Conservation (phyloP, 2,888 invertebrate species). For the Drosophila testacea region DNA sequence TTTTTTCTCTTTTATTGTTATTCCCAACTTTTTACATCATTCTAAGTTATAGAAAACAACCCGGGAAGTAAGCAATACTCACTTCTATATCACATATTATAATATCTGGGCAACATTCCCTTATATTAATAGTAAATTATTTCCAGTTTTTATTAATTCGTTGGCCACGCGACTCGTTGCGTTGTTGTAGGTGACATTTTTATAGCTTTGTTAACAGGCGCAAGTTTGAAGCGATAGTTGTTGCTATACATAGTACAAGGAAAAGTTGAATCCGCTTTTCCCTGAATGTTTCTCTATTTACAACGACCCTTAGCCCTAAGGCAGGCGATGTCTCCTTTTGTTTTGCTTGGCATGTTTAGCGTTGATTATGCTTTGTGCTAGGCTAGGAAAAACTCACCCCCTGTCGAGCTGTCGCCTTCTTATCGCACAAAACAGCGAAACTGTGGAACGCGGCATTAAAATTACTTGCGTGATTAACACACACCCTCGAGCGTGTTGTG, state of each 20-base stretch:
- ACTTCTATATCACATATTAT: neutral
- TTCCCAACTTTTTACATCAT: neutral
- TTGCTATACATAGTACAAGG: constrained; percentile 15
- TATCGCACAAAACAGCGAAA: constrained; percentile 50
- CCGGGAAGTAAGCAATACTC: neutral
- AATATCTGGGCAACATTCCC: neutral
- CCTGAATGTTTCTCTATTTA: neutral
- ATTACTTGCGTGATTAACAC: constrained; percentile 78
- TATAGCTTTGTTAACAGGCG: constrained; percentile 82
- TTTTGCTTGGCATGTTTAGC: constrained; percentile 72
- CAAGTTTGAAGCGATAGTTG: constrained; percentile 34
- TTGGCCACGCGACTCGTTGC: constrained; percentile 61
- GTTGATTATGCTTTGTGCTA: constrained; percentile 72
- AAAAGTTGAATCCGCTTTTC: constrained; percentile 11
- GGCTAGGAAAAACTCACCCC: constrained; percentile 61
- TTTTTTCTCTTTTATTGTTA: too few relatives aligned
- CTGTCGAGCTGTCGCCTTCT: constrained; percentile 36
- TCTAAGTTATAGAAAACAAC: neutral
- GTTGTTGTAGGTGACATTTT: constrained; percentile 80
- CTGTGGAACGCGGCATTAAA: constrained; percentile 63
- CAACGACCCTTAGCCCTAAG: neutral
- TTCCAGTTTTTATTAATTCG: constrained; percentile 55
- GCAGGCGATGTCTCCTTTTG: constrained; percentile 49
- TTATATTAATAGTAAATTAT: constrained; percentile 38
- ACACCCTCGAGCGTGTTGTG: constrained; percentile 65